Evolutionary conservation across 2,888 invertebrate species (phyloP).

Genomic region (Microctonus aethiopoides): DNA sequence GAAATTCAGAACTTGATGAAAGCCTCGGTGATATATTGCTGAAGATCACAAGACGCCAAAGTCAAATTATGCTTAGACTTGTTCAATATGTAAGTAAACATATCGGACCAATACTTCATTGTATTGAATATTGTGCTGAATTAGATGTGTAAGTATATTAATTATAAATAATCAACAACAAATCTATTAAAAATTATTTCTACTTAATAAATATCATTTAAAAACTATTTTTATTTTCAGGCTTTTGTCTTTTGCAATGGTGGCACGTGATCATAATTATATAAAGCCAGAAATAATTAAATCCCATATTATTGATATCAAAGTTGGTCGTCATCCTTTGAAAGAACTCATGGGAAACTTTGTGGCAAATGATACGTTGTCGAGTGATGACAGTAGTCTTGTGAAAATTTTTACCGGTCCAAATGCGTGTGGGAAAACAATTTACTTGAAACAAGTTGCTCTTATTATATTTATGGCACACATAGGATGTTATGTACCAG

Average conservation of each 20-base stretch:
- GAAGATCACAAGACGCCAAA: conserved; percentile 84
- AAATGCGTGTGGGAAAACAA: conserved; percentile 92
- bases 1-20: conserved; percentile 76
- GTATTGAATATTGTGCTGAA: conserved; percentile 74
- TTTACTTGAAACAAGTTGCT: conserved; percentile 88
- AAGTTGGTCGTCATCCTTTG: conserved; percentile 81
- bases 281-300: conserved; percentile 73
- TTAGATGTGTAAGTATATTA: conserved; percentile 75
- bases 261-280: conserved; percentile 76
- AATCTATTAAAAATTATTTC: no score
- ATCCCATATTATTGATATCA: conserved; percentile 72
- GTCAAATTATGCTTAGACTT: conserved; percentile 78
- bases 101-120: conserved; percentile 69
- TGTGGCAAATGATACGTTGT: conserved; percentile 79
- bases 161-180: no score
- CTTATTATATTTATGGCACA: conserved; percentile 87
- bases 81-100: conserved; percentile 74
- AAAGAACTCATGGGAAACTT: conserved; percentile 75
- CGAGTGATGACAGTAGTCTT: conserved; percentile 70
- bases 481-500: conserved; percentile 91
- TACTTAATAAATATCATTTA: no score
- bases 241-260: conserved; percentile 75
- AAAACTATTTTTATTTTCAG: conserved; percentile 63
- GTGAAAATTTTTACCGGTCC: conserved; percentile 89
- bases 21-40: conserved; percentile 82